Conservation (phyloP, 2,113 vertebrate species). For the Lepisosteus oculatus region DNA sequence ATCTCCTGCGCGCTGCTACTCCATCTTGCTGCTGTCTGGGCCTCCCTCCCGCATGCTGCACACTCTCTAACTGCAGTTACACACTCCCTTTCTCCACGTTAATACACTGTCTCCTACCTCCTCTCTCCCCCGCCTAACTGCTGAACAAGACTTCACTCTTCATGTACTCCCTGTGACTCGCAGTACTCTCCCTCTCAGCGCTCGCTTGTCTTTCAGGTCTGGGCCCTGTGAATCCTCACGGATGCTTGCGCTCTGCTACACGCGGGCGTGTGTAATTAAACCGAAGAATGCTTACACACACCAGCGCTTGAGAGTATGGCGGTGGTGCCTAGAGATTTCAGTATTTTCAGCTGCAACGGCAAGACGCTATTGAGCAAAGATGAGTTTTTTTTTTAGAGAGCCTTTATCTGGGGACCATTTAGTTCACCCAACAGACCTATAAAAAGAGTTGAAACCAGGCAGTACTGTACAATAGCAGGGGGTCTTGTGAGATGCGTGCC, state of each 20-base stretch:
- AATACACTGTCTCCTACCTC: conserved; percentile 23
- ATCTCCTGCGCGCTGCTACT: conserved; percentile 54
- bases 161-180: conserved; percentile 20
- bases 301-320: not conserved
- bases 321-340: too few relatives aligned
- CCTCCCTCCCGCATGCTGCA: not conserved
- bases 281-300: not conserved
- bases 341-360: too few relatives aligned
- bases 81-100: conserved; percentile 29
- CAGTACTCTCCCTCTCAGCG: conserved; percentile 44
- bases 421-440: too few relatives aligned
- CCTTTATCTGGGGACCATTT: too few relatives aligned
- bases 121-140: conserved; percentile 12
- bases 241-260: not conserved
- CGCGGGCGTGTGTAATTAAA: not conserved
- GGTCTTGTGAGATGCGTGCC: too few relatives aligned
- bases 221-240: not conserved
- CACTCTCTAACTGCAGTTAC: not conserved
- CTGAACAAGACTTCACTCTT: not conserved
- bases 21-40: conserved; percentile 56
- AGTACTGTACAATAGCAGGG: too few relatives aligned
- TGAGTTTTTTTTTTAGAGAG: too few relatives aligned
- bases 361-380: too few relatives aligned
- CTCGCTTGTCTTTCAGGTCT: conserved; percentile 35
- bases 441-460: too few relatives aligned